phyloP scores from a whole-genome alignment of 35 echinoderm and acorn worm genomes.

The Nesometra sesokonis region DNA sequence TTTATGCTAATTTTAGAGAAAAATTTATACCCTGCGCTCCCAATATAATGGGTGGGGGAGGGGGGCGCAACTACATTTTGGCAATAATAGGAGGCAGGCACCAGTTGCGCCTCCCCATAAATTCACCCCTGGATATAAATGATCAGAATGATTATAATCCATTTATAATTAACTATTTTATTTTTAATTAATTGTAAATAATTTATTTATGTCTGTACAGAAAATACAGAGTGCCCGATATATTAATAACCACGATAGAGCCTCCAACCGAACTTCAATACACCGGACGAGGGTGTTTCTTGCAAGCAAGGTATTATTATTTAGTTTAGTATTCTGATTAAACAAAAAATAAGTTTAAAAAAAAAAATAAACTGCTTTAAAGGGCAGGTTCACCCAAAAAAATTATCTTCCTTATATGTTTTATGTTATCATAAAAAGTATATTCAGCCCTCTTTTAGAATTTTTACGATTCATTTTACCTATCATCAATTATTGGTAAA shows the following conservation, averaged over 20 bases:
- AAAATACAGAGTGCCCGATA: constrained; percentile 67
- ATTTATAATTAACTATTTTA: no score
- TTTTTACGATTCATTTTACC: no score
- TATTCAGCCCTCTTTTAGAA: no score
- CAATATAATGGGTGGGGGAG: background rate
- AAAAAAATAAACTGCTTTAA: no score
- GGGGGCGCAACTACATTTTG: no score
- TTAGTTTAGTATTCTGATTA: background rate
- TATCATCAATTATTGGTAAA: no score
- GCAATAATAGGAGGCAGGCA: background rate
- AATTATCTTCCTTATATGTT: no score
- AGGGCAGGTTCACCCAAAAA: no score
- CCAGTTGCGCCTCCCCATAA: no score
- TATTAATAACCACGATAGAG: constrained; percentile 86
- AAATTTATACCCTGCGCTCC: no score
- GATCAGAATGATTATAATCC: background rate
- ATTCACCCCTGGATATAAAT: background rate
- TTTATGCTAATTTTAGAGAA: no score
- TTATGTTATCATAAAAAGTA: no score
- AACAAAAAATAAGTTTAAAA: background rate
- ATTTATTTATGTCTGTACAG: constrained; percentile 17
- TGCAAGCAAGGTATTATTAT: constrained; percentile 52
- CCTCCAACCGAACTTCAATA: constrained; percentile 50
- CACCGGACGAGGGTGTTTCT: constrained; percentile 67
- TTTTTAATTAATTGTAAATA: background rate